Base-by-base conservation (phyloP, 1,140 invertebrate species). In the Sweltsa coloradensis region DNA sequence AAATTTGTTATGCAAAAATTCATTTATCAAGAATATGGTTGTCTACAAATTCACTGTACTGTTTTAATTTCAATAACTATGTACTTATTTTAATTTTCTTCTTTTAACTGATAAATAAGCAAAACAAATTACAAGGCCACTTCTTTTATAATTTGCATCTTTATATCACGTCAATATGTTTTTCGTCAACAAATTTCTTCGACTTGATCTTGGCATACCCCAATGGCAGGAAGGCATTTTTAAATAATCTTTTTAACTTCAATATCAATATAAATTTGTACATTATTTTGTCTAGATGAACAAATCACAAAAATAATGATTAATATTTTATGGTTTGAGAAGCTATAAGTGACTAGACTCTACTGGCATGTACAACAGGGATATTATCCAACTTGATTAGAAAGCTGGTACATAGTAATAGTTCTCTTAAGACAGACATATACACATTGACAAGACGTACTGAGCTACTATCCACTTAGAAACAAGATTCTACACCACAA, bases 141-240 rank as follows among this genome's bases (percentile, higher is more conserved):
- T 52, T 52, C 27, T 41, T 45, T 52, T 46, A 49, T 49, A 45
- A 34, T 49, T 49, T 52, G 25, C 43, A 41, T 45, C 18, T 49
- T 44, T 49, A 29, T 52, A 52, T 52, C 47, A 50, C 47, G 45
- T 49, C n/a, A n/a, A n/a, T 23, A 37, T 51, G 11, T 37, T 37
- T 52, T 41, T 49, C 39, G 47, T 50, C 47, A 45, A 49, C 47
- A 52, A n/a, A 37, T 45, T 36, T 45, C 25, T 45, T 47, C 42
- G 50, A 49, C 50, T 52, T 47, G 42, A 52, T 40, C 36, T 34
- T 50, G 51, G 51, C 51, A 52, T 52, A 52, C 51, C 51, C 51
- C 47, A 52, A 52, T 49, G 51, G 51, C 51, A 52, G 51, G 51
- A 52, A 52, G 51, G 51, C 51, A 52, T 52, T 52, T 50, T 44